Percentiles rank a stretch among this genome's conserved stretches.
These are phyloP conservation scores for Garrulus glandarius DNA, from an alignment of 2,797 vertebrate species.

Conservation along the genomic window DNA sequence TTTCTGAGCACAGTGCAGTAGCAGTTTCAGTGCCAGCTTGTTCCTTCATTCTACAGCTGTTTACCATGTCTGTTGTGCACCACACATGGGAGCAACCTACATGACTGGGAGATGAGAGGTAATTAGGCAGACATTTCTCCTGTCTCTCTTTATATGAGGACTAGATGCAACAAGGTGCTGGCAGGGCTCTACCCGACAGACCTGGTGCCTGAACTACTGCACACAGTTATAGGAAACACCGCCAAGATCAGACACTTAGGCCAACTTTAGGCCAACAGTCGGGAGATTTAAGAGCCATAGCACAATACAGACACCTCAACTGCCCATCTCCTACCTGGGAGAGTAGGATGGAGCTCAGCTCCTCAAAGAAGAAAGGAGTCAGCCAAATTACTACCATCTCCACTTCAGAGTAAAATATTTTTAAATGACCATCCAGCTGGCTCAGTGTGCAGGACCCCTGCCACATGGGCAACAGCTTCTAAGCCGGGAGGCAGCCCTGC, in stretches of 20 bases:
- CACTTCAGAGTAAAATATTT: not conserved
- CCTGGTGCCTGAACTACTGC: not conserved
- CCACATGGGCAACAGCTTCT: fast-evolving
- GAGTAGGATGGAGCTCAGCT: not conserved
- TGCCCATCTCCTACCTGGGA: not conserved
- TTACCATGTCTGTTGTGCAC: not conserved
- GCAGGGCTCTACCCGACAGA: not conserved
- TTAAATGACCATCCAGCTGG: not conserved
- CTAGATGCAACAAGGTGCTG: not conserved
- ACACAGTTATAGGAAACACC: not conserved
- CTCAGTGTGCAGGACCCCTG: not conserved
- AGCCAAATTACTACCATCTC: not conserved
- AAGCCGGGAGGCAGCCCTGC: not conserved
- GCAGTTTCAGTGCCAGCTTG: not conserved
- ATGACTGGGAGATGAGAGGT: fast-evolving
- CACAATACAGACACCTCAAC: fast-evolving
- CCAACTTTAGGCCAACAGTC: not conserved
- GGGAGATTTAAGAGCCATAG: not conserved
- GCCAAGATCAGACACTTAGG: not conserved
- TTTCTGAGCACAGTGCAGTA: not conserved
- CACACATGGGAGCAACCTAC: not conserved
- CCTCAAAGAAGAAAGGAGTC: not conserved
- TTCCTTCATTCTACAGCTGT: not conserved
- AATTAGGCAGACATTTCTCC: not conserved
- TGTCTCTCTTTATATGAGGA: not conserved